Evolutionary conservation across 1,140 invertebrate genomes (phyloP).

Genomic region (Ceratina japonica): DNA sequence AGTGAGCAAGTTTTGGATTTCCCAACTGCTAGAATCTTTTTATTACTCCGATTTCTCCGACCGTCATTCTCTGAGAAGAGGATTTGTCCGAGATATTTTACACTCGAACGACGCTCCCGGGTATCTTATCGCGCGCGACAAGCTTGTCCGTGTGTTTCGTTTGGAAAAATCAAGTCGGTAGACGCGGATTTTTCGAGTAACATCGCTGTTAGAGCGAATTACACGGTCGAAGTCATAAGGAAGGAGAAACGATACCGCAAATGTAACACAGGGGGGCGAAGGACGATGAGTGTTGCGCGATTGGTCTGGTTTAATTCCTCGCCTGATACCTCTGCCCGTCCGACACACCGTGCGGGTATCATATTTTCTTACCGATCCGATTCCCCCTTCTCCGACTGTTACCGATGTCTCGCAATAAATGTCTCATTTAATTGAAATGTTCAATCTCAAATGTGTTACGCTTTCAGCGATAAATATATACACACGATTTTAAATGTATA

Average conservation of each 20-base stretch:
- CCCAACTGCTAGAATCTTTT: no score
- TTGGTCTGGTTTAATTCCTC: constrained; percentile 25
- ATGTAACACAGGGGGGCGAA: constrained; percentile 18
- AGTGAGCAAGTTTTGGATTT: neutral
- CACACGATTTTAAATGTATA: no score
- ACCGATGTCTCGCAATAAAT: constrained; percentile 6
- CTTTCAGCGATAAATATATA: neutral
- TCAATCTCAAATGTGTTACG: constrained; percentile 11
- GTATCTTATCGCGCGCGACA: no score
- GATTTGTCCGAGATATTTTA: neutral
- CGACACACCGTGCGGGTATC: constrained; percentile 12
- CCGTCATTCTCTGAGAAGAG: neutral
- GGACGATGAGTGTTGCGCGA: neutral
- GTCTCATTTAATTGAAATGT: constrained; percentile 35
- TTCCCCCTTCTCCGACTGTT: constrained; percentile 3
- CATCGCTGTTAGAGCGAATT: constrained; percentile 24
- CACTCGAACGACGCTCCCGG: neutral
- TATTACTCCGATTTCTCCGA: no score
- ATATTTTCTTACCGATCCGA: neutral
- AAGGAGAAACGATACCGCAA: constrained; percentile 4
- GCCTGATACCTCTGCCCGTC: constrained; percentile 13
- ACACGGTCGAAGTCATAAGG: constrained; percentile 15
- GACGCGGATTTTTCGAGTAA: constrained; percentile 1
- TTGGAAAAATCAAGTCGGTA: neutral
- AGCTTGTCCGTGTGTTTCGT: neutral